Conservation (phyloP, 2,888 invertebrate species). For the Pollenia angustigena region DNA sequence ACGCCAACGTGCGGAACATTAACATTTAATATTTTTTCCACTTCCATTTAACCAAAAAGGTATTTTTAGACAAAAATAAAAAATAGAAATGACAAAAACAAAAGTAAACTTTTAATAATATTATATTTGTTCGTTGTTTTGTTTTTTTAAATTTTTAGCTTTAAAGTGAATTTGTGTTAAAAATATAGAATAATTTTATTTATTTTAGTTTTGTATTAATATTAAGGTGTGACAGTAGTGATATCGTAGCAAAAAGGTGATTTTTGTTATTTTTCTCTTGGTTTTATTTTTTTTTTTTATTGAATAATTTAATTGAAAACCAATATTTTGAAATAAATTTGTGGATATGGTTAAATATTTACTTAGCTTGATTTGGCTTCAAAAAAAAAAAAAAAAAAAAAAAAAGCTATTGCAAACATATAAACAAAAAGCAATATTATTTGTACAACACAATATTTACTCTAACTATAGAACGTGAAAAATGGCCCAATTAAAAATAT, state of each 20-base stretch:
- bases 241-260: conserved; percentile 75
- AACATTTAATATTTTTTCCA: conserved; percentile 62
- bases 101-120: conserved; percentile 44
- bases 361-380: conserved; percentile 36
- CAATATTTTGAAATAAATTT: conserved; percentile 42
- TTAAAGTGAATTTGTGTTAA: conserved; percentile 75
- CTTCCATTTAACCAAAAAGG: conserved; percentile 60
- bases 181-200: conserved; percentile 46
- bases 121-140: conserved; percentile 30
- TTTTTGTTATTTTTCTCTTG: conserved; percentile 17
- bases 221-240: conserved; percentile 83
- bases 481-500: neutral
- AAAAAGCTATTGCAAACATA: neutral
- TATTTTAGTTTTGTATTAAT: conserved; percentile 80
- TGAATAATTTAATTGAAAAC: conserved; percentile 50
- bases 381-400: conserved; percentile 2
- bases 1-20: conserved; percentile 60
- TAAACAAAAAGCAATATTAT: conserved; percentile 18
- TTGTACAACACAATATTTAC: no score
- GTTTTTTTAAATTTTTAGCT: conserved; percentile 49
- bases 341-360: conserved; percentile 22
- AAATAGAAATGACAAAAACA: conserved; percentile 31
- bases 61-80: conserved; percentile 63
- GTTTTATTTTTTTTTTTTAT: conserved; percentile 10
- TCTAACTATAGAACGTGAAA: neutral